Evolutionary conservation across 2,113 vertebrate genomes (phyloP).

Genomic region (Dendrocopos noguchii): DNA sequence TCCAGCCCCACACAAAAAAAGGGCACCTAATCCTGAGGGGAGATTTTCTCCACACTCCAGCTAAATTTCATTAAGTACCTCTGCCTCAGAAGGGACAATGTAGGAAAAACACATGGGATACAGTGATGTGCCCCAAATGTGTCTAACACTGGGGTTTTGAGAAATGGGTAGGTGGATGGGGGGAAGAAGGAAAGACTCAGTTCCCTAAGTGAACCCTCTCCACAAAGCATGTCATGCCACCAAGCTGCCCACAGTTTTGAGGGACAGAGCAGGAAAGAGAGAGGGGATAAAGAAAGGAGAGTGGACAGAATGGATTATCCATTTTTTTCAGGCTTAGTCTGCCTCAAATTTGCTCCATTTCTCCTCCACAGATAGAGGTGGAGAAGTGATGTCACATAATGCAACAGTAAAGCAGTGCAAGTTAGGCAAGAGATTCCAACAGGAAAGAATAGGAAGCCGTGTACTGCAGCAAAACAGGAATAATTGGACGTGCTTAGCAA

Average conservation of each 20-base stretch:
- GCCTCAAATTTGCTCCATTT: not conserved
- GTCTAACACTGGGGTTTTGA: not conserved
- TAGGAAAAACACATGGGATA: conserved; percentile 19
- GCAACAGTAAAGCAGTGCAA: not conserved
- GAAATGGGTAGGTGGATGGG: not conserved
- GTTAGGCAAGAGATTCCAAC: not conserved
- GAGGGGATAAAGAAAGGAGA: not conserved
- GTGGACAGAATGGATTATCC: not conserved
- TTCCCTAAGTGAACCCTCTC: not conserved
- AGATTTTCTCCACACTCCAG: not conserved
- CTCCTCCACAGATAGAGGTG: not conserved
- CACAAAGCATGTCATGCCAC: not conserved
- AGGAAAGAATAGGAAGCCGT: not conserved
- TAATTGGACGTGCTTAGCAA: not conserved
- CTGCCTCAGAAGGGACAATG: not conserved
- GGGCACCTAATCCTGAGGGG: not conserved
- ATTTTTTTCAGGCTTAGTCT: not conserved
- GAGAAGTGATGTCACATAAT: not conserved
- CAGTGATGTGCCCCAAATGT: not conserved
- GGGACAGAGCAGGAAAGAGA: not conserved
- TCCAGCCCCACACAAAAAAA: not conserved
- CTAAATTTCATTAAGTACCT: not conserved
- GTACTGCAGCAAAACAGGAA: not conserved
- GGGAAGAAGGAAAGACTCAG: not conserved
- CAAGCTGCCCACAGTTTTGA: not conserved